Base-by-base conservation (phyloP, 2,113 vertebrate species). In the Neomonachus schauinslandi region DNA sequence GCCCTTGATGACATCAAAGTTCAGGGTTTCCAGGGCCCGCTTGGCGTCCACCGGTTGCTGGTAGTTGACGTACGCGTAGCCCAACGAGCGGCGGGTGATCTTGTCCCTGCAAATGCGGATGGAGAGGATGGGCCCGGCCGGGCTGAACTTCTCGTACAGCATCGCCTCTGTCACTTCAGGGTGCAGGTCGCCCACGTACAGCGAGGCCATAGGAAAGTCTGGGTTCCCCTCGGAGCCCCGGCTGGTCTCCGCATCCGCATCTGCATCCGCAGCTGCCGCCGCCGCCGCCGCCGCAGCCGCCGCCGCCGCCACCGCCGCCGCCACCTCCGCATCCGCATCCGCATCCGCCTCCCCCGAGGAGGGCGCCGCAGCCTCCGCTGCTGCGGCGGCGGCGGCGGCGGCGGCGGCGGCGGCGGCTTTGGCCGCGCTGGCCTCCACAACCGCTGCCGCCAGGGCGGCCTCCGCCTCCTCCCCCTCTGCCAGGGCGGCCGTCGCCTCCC, bases 91-190 rank as follows among this genome's bases (percentile, higher is more conserved):
- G 71, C 96, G 97, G 67, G 98, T 98, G 92, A 98, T 91, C 97
- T 98, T 98, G 97, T 98, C 98, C 86, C 98, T 86, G 96, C 98
- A 98, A 7, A 98, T 19, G 96, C 98, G 98, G 89, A 98, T 98
- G 67, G 98, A 98, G 16, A 98, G 94, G 86, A 98, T 98, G 83
- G 97, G 97, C 89, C 98, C 98, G 1, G 98, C 98, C 0, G 97
- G 98, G 74, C 97, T 98, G 97, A 98, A 98, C 97, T 98, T 98
- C 96, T 98, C 98, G 1, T 97, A 98, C 49, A 98, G 95, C 98
- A 98, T 98, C 4, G 98, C 95, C 89, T 98, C 98, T 8, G 98
- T 98, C 96, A 98, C 98, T 83, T 98, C 98, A 5, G 98, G 98
- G 79, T 98, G 98, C 97, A 98, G 97, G 95, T 98, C 98, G 49